Conservation (phyloP, 1,140 invertebrate species). For the Halyomorpha halys region DNA sequence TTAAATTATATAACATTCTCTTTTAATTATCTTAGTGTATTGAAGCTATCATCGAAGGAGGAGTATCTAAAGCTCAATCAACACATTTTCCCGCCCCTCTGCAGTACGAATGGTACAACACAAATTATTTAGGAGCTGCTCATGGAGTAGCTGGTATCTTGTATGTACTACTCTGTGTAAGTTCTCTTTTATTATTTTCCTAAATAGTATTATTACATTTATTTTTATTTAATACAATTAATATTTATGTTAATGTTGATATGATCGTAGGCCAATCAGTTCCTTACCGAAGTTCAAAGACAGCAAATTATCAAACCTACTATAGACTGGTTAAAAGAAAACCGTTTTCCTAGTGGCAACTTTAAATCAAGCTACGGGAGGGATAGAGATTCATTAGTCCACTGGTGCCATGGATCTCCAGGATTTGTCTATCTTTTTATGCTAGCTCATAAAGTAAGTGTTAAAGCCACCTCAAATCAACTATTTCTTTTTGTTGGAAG, state of each 20-base stretch:
- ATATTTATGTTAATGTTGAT: not conserved
- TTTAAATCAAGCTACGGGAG: slow-evolving; percentile 71
- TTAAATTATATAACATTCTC: too few relatives aligned
- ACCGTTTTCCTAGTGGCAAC: slow-evolving; percentile 66
- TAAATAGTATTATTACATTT: slow-evolving; percentile 6
- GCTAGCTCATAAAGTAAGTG: slow-evolving; percentile 44
- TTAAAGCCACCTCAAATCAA: too few relatives aligned
- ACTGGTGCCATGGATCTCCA: slow-evolving; percentile 95
- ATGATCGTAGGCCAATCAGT: slow-evolving; percentile 30
- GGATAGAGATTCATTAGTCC: slow-evolving; percentile 64
- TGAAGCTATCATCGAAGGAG: slow-evolving; percentile 51
- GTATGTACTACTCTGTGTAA: slow-evolving; percentile 66
- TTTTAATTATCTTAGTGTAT: slow-evolving; percentile 37
- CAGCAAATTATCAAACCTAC: slow-evolving; percentile 47
- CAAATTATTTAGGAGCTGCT: slow-evolving; percentile 74
- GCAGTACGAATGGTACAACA: slow-evolving; percentile 78
- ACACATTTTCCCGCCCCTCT: slow-evolving; percentile 47
- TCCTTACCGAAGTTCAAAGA: slow-evolving; percentile 46
- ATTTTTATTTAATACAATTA: not conserved
- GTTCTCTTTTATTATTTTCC: slow-evolving; percentile 19
- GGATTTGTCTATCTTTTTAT: slow-evolving; percentile 68
- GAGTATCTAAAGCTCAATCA: slow-evolving; percentile 41
- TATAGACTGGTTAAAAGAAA: slow-evolving; percentile 49
- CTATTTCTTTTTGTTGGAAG: too few relatives aligned
- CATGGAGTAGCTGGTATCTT: slow-evolving; percentile 80